These are phyloP conservation scores for Pseudorectes ferrugineus DNA, from an alignment of 2,113 vertebrate species.

Conservation along the genomic window DNA sequence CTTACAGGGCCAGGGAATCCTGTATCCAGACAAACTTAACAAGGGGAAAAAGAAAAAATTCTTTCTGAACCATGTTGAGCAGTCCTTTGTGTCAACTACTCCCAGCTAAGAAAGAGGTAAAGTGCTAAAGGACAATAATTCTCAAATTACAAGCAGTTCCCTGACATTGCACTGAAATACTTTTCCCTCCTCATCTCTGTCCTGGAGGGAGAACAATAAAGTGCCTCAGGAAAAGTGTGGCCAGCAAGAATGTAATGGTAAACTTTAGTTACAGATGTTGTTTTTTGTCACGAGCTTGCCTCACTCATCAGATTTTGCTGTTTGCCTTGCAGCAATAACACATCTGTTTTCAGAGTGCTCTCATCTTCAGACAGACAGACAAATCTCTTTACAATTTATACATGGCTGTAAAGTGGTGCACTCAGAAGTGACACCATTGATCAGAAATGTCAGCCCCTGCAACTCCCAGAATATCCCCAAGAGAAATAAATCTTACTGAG, in stretches of 20 bases:
- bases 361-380: background rate
- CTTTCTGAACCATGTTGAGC: background rate
- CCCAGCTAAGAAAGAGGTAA: background rate
- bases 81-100: background rate
- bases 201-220: background rate
- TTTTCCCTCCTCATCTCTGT: background rate
- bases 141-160: background rate
- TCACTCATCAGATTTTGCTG: background rate
- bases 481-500: constrained; percentile 69
- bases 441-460: background rate
- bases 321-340: background rate
- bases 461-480: background rate
- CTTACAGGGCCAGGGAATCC: background rate
- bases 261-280: background rate
- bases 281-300: background rate
- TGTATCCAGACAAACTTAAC: background rate
- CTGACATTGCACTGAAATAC: background rate
- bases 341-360: background rate
- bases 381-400: background rate
- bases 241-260: background rate
- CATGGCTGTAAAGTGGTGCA: background rate
- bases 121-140: background rate
- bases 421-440: background rate
- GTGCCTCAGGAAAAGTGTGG: background rate
- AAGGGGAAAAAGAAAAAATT: background rate